These are phyloP conservation scores for Microchrysa polita DNA, from an alignment of 2,888 invertebrate species.

Conservation along the genomic window DNA sequence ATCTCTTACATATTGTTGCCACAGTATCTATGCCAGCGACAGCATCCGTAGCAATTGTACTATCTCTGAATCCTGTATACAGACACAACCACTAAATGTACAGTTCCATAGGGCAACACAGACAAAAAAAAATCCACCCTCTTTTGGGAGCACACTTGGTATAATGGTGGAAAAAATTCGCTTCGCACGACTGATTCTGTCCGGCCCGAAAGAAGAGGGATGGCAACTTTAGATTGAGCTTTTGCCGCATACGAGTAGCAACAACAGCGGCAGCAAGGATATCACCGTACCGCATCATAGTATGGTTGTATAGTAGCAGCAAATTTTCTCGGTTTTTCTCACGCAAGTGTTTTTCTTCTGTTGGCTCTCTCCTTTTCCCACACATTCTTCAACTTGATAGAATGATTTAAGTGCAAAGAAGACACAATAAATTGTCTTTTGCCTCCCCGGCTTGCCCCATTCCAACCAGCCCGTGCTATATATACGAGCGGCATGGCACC, in stretches of 20 bases:
- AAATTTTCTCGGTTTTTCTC: slow-evolving; percentile 34
- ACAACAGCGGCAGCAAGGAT: slow-evolving; percentile 43
- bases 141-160: slow-evolving; percentile 39
- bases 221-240: slow-evolving; percentile 45
- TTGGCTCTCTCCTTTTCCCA: slow-evolving; percentile 48
- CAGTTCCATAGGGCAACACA: too few species aligned
- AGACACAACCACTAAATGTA: too few species aligned
- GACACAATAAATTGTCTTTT: slow-evolving; percentile 51
- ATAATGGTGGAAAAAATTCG: slow-evolving; percentile 45
- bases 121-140: slow-evolving; percentile 45
- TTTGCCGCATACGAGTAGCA: slow-evolving; percentile 48
- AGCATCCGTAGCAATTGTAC: too few species aligned
- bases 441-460: neutral
- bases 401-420: slow-evolving; percentile 52
- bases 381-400: slow-evolving; percentile 51
- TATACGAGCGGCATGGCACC: too few species aligned
- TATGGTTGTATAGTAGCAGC: slow-evolving; percentile 40
- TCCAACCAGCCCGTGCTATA: neutral
- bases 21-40: slow-evolving; percentile 2
- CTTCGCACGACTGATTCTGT: slow-evolving; percentile 34
- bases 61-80: too few species aligned
- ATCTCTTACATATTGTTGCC: neutral
- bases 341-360: slow-evolving; percentile 40
- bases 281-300: slow-evolving; percentile 32
- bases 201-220: slow-evolving; percentile 40